Evolutionary conservation across 2,888 invertebrate genomes (phyloP), one percentile per base, ranked within the genome.

Genomic region (Dynastes hyllus): DNA sequence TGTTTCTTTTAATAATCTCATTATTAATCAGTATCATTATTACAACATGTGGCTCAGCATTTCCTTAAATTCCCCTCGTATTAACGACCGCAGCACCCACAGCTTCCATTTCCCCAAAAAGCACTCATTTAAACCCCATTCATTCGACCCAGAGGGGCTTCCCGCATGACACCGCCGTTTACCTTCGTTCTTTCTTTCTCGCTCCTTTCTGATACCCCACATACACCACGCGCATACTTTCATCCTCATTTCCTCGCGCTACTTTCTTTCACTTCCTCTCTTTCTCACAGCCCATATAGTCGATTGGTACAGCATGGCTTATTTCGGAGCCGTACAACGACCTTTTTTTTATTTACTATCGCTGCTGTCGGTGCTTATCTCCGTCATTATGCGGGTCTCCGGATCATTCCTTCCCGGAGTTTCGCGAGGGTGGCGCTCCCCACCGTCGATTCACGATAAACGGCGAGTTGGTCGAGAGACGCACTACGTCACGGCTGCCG

Each of bases 21-120:
- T 13, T 13, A 51, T n/a, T n/a, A 9, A 51, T n/a, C 51, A 51
- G 9, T n/a, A 53, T 53, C 5, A 53, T 53, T 53, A 5, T n/a
- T 53, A 16, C 16, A 4, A n/a, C 1, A 53, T 16, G 16, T 53
- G 16, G 11, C 3, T n/a, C 9, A 16, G 6, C n/a, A 53, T 22
- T 58, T 22, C 22, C 9, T 5, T 22, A 58, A 37, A 22, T 58
- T 22, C 55, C 55, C 55, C 55, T 58, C 55, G 55, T 58, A 58
- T 22, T 58, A 58, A 16, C 55, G n/a, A 58, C 55, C 55, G 55
- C 55, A 27, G 5, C 22, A 22, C 4, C 55, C 55, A 58, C 55
- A 58, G 81, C 80, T 78, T 80, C 81, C 80, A 45, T 67, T 45
- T 40, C 66, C 16, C 45, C 66, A 22, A 58, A 58, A 22, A 27